These are phyloP conservation scores for Paramuricea clavata DNA, from an alignment of 92 coral and sea anemone species.

Conservation along the genomic window DNA sequence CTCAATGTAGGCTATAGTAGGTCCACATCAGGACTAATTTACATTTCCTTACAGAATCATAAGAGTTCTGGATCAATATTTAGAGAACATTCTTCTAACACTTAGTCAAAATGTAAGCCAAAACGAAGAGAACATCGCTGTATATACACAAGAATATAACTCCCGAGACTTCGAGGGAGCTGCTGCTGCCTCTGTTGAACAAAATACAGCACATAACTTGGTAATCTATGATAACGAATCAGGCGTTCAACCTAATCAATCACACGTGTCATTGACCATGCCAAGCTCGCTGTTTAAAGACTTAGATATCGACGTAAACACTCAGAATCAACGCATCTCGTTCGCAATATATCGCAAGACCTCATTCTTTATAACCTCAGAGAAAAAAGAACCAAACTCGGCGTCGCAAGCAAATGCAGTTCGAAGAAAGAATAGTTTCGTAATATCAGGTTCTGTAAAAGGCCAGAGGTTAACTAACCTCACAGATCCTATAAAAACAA, in stretches of 20 bases:
- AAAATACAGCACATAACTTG: not conserved
- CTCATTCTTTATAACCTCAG: conserved; percentile 76
- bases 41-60: not conserved
- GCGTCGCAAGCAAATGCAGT: not conserved
- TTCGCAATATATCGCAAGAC: conserved; percentile 79
- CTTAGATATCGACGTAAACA: conserved; percentile 20
- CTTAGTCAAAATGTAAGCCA: not conserved
- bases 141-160: not conserved
- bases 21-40: too few species aligned
- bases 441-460: conserved; percentile 54
- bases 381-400: not conserved
- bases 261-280: conserved; percentile 74
- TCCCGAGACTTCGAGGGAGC: conserved; percentile 17
- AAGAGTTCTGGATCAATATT: conserved; percentile 68
- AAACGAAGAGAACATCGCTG: conserved; percentile 23
- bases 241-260: not conserved
- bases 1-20: too few species aligned
- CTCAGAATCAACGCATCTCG: conserved; percentile 65
- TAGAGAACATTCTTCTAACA: conserved; percentile 71
- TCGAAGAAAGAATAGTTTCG: conserved; percentile 43
- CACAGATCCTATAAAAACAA: conserved; percentile 49
- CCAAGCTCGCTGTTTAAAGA: conserved; percentile 59
- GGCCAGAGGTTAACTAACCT: conserved; percentile 25
- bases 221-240: not conserved
- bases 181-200: conserved; percentile 5